Conservation (phyloP, 2,113 vertebrate species). For the Zosterops japonicus region DNA sequence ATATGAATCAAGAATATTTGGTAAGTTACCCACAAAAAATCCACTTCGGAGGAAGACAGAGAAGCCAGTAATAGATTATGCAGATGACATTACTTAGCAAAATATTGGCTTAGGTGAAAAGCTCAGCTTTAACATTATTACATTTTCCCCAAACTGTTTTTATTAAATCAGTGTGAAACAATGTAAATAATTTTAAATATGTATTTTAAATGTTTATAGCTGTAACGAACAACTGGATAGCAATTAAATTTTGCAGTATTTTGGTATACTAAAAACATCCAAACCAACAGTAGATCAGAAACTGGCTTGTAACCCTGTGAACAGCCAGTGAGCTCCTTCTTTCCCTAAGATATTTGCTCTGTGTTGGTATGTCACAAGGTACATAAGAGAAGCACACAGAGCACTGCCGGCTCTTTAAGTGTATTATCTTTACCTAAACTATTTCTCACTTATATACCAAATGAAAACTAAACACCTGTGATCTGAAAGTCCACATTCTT, state of each 20-base stretch:
- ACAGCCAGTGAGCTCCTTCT: not conserved
- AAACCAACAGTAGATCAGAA: not conserved
- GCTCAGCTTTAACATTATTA: not conserved
- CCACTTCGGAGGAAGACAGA: not conserved
- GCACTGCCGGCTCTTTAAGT: not conserved
- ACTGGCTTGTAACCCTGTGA: not conserved
- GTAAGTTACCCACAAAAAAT: not conserved
- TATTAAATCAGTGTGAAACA: not conserved
- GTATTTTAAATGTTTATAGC: not conserved
- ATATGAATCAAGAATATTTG: not conserved
- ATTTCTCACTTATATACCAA: not conserved
- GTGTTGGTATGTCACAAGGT: fast-evolving
- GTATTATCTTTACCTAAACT: not conserved
- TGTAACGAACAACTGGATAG: not conserved
- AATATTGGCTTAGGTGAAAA: not conserved
- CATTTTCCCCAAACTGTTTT: not conserved
- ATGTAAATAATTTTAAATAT: not conserved
- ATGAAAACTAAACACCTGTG: not conserved
- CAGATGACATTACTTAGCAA: not conserved
- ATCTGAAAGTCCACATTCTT: not conserved
- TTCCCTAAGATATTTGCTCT: not conserved
- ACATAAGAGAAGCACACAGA: not conserved
- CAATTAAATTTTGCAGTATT: not conserved
- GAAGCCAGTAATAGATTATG: not conserved
- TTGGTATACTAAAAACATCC: not conserved